phyloP scores from a whole-genome alignment of 2,113 vertebrate genomes.

The Thomomys bottae region DNA sequence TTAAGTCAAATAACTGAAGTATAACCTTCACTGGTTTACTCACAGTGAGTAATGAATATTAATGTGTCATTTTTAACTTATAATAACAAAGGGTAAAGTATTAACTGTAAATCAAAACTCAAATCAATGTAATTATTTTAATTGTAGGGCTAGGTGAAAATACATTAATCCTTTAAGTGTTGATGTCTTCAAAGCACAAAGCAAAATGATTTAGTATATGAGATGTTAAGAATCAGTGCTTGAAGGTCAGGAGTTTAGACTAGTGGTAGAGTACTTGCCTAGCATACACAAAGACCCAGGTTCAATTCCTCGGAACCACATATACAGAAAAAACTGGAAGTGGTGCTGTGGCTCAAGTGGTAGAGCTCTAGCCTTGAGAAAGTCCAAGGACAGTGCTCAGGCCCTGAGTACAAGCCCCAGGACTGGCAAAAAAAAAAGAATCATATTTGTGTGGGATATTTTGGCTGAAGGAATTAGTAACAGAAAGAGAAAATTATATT shows the following conservation, averaged over 20 bases:
- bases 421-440: too few relatives aligned
- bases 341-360: too few relatives aligned
- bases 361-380: too few relatives aligned
- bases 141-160: neutral
- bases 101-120: neutral
- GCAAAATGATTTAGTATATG: neutral
- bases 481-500: neutral
- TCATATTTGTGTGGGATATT: neutral
- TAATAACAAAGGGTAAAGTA: neutral
- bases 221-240: neutral
- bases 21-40: neutral
- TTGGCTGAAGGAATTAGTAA: neutral
- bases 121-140: slow-evolving; percentile 38
- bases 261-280: too few relatives aligned
- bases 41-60: neutral
- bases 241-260: too few relatives aligned
- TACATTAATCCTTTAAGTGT: neutral
- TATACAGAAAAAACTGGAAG: too few relatives aligned
- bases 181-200: slow-evolving; percentile 6
- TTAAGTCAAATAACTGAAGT: neutral
- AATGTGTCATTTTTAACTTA: slow-evolving; percentile 5
- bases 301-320: too few relatives aligned
- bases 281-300: too few relatives aligned
- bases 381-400: too few relatives aligned
- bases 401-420: too few relatives aligned